Evolutionary conservation across 2,113 vertebrate species (phyloP), one percentile per base, ranked within the genome.

Genomic region (Psammodynastes pulverulentus): DNA sequence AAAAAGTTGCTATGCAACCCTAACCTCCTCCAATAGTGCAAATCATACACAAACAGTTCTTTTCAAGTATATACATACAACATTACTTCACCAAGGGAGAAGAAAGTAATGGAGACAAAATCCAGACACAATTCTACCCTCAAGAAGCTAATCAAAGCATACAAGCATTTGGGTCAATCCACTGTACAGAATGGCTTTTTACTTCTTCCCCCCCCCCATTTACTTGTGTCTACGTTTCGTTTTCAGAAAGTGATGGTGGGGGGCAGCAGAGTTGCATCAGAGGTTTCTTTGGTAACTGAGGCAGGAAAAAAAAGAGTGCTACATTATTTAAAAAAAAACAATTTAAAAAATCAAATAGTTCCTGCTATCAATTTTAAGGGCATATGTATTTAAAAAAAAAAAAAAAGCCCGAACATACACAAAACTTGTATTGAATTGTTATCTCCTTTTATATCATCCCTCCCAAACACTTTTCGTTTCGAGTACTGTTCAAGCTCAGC

Each of bases 261-360:
- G 96, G 96, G 95, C 95, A 95, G 96, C 95, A 96, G 96, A 96
- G 98, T 97, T 97, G 98, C 97, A 96, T 97, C 96, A 97, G 98
- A 98, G 98, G 98, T 98, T 98, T 99, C 99, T 99, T 99, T 99
- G 99, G 98, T 98, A 98, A 98, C 97, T 97, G 97, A 98, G 98
- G 98, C 98, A 97, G 98, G 98, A 98, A 97, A 95, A 97, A 94
- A 96, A 97, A 96, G 97, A 97, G 97, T 97, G 95, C 97, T 97
- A 96, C 96, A 95, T 97, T 84, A 5, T 95, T 86, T 56, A 1
- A 26, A 92, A 91, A 95, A 87, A 87, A 72, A 90, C 94, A 95
- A 93, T 94, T 96, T 90, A 89, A 79, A 92, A 72, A 79, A 94
- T 95, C 95, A 95, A 93, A 95, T 94, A 94, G 96, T 96, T 98